Conservation (phyloP, 2,797 vertebrate species). For the Melanotaenia nigrans region DNA sequence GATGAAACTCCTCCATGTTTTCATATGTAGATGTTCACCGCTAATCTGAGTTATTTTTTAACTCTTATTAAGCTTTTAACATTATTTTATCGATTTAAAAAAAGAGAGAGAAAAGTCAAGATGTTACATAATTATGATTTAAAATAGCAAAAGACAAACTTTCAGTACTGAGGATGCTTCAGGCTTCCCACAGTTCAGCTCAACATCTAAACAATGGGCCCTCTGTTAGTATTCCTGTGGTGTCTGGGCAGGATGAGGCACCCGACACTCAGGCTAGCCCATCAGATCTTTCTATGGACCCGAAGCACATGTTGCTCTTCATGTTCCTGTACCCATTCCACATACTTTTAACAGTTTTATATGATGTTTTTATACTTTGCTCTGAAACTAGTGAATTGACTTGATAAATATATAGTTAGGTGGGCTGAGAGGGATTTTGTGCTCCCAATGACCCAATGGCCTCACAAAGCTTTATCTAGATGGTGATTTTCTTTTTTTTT, state of each 20-base stretch:
- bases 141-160: slow-evolving; percentile 40
- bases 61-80: slow-evolving; percentile 4
- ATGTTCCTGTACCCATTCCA: slow-evolving; percentile 20
- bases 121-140: slow-evolving; percentile 23
- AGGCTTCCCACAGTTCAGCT: slow-evolving; percentile 72
- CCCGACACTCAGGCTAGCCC: slow-evolving; percentile 54
- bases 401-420: slow-evolving; percentile 49
- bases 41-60: slow-evolving; percentile 5
- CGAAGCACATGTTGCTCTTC: slow-evolving; percentile 28
- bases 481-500: slow-evolving; percentile 22
- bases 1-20: slow-evolving; percentile 10
- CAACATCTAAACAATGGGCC: slow-evolving; percentile 78
- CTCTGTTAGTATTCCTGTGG: slow-evolving; percentile 83
- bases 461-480: slow-evolving; percentile 7
- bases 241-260: slow-evolving; percentile 71
- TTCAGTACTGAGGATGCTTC: slow-evolving; percentile 45
- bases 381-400: slow-evolving; percentile 24
- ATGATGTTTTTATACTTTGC: slow-evolving; percentile 12
- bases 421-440: slow-evolving; percentile 61
- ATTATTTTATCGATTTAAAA: neutral
- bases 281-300: slow-evolving; percentile 46
- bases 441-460: slow-evolving; percentile 16
- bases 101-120: neutral
- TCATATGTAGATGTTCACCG: neutral
- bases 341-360: neutral